These are phyloP conservation scores for Anguilla rostrata DNA, from an alignment of 2,113 vertebrate genomes.

Conservation along the genomic window DNA sequence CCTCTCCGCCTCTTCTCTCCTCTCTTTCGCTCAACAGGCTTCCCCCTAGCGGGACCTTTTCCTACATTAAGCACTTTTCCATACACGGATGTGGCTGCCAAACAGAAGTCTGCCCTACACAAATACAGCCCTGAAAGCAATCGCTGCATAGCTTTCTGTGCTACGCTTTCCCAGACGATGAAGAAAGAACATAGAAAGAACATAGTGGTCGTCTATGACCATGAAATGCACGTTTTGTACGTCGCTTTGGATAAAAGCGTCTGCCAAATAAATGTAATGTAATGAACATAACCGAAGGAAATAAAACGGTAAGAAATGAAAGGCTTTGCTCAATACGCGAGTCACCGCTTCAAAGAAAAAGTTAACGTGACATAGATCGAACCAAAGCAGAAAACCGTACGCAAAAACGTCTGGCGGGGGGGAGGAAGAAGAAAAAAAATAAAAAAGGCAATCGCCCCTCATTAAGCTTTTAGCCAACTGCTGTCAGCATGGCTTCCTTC, in stretches of 20 bases:
- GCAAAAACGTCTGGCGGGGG: too few relatives aligned
- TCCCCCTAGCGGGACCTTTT: background rate
- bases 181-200: too few relatives aligned
- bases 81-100: background rate
- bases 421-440: background rate
- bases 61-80: background rate
- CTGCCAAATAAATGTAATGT: too few relatives aligned
- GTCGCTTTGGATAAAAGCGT: too few relatives aligned
- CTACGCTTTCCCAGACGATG: background rate
- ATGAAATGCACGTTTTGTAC: too few relatives aligned
- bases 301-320: background rate
- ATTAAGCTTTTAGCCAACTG: conserved; percentile 65
- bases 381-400: conserved; percentile 41
- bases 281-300: background rate
- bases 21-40: background rate
- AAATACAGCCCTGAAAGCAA: background rate
- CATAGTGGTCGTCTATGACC: too few relatives aligned
- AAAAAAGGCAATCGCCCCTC: conserved; percentile 44
- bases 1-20: background rate
- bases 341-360: too few relatives aligned
- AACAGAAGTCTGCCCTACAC: background rate
- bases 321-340: too few relatives aligned
- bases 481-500: conserved; percentile 49
- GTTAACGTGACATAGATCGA: background rate
- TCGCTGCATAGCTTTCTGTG: background rate